Evolutionary conservation across 2,113 vertebrate species (phyloP), one percentile per base, ranked within the genome.

Genomic region (Percopsis transmontana): DNA sequence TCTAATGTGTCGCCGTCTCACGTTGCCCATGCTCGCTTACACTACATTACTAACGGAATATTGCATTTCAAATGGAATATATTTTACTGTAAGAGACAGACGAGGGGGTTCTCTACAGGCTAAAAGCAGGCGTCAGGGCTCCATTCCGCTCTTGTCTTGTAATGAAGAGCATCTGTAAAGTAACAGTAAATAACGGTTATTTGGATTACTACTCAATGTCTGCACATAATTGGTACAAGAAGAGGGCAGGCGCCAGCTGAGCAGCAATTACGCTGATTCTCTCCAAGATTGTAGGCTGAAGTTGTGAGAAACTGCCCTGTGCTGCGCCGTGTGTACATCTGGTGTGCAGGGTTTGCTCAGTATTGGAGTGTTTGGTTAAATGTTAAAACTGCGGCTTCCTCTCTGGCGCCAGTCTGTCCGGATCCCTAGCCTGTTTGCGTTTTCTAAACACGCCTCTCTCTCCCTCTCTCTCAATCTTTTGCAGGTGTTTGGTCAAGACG

Each of bases 351-450:
- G 93, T 95, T 96, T 93, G 93, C 94, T 94, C 91, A 93, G 91
- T 91, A 93, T 94, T 90, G 87, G 94, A 96, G 95, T 94, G 95
- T 96, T 96, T 96, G 95, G 94, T 96, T 95, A 94, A 97, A 94
- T 95, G 94, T 93, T 96, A 93, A 93, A 95, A 95, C 93, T 95
- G 95, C 87, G 96, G 96, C 95, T 98, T 97, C 95, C 94, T 95
- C 93, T 83, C 89, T 96, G 96, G 96, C 95, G 96, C 97, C 96
- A 94, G 95, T 88, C 95, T 95, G 96, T 96, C 96, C 92, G 91
- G 94, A 94, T 94, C 94, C 96, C 93, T 94, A 94, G 93, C 95
- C 94, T 93, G 94, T 94, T 94, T 93, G 94, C 92, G 84, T 90
- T 92, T 94, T 95, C 92, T 96, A 94, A 97, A 96, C 94, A 91